Evolutionary conservation across 2,797 vertebrate species (phyloP).

Genomic region (Poecilia picta): DNA sequence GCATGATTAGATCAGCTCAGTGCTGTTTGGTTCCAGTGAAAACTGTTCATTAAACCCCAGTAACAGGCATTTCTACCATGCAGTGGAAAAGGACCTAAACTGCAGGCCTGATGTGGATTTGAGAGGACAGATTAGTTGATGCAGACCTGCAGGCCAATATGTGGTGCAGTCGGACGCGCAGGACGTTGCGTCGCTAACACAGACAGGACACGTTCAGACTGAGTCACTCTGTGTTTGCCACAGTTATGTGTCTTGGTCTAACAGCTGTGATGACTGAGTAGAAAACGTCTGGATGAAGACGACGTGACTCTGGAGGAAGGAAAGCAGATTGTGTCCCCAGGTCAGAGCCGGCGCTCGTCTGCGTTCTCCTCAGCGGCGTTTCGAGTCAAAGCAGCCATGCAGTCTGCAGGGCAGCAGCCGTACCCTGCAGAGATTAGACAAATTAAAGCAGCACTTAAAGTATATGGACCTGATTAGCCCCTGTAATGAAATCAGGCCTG

Average conservation of each 20-base stretch:
- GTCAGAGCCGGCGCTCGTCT: slow-evolving; percentile 19
- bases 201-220: neutral
- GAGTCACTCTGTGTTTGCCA: neutral
- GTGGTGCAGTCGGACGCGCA: neutral
- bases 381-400: slow-evolving; percentile 31
- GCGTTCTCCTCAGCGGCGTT: slow-evolving; percentile 28
- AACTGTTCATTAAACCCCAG: neutral
- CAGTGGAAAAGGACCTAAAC: neutral
- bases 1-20: neutral
- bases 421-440: slow-evolving; percentile 73
- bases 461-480: slow-evolving; percentile 77
- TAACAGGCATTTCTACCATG: neutral
- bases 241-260: neutral
- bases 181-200: neutral
- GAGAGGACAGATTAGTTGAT: neutral
- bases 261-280: neutral
- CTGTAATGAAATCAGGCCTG: slow-evolving; percentile 73
- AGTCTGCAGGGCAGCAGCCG: slow-evolving; percentile 51
- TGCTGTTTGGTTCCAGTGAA: neutral
- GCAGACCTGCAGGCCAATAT: neutral
- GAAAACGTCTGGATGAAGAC: slow-evolving; percentile 12
- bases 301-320: slow-evolving; percentile 6
- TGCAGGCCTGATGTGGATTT: neutral
- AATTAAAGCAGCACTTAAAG: slow-evolving; percentile 77
- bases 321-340: slow-evolving; percentile 20